Evolutionary conservation across 2,797 vertebrate species (phyloP), one percentile per base, ranked within the genome.

Genomic region (Melanogrammus aeglefinus): DNA sequence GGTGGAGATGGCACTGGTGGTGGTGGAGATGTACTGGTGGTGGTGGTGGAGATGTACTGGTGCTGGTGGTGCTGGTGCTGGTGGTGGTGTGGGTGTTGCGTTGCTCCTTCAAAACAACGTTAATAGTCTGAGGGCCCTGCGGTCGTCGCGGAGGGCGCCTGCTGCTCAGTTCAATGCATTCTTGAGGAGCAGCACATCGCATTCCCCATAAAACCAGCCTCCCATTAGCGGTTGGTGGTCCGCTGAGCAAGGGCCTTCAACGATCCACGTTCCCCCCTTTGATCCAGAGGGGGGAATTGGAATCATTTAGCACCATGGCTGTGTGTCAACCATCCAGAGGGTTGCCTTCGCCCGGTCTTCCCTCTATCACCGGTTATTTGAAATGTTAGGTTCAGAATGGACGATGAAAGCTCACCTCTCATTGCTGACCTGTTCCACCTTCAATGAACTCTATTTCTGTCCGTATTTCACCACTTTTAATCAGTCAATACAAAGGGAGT

Each of bases 151-250:
- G 1, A 6, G 21, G n/a, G 51, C 51, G 63, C 24, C 63, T 66
- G 63, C 7, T 27, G n/a, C 24, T 27, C 63, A 27, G 14, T 66
- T 66, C 63, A 27, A 24, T 66, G 24, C 63, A 66, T 66, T 66
- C 63, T 66, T 66, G 27, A 10, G 63, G 27, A 66, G n/a, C 10
- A 63, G 57, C 57, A 24, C 21, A 66, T 66, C 24, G 24, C 63
- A 66, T 66, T 66, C 63, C 63, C 27, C 63, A 66, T 66, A n/a
- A 24, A 66, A 66, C 57, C 57, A 6, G 57, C 12, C 63, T 27
- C 63, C 63, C 63, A 66, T 66, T 66, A 66, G 63, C 24, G 63
- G 63, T 27, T 12, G 63, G 63, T 66, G 63, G 63, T 66, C 63
- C 10, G 27, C 63, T 66, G n/a, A 66, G 63, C 63, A 66, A 66